Evolutionary conservation across 92 coral and sea anemone genomes (phyloP), one percentile per base, ranked within the genome.

Genomic region (Paramuricea clavata): DNA sequence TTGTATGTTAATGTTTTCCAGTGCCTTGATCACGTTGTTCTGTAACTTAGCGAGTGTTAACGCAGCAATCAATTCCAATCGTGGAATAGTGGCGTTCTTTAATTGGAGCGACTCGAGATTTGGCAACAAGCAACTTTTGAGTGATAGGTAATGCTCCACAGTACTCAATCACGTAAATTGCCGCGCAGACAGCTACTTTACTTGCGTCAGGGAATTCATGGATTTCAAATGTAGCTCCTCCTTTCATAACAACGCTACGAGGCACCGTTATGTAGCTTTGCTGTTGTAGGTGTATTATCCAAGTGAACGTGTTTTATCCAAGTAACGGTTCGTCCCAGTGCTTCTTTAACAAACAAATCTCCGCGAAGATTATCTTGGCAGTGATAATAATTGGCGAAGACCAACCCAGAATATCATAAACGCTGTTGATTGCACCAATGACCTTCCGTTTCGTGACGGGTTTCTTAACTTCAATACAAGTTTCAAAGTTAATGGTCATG

Each of bases 321-420:
- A 12, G 75, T 31, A 69, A 7, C 12, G 2, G 27, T n/a, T 69
- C 75, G 43, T 69, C 75, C 75, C 75, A 69, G 22, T 30, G 44
- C 11, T 8, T 8, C 47, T 30, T 31, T 34, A 31, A 31, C 6
- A 15, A 19, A 10, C 75, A 69, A 10, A 69, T 31, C 5, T 34
- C 22, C 3, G 4, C 43, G 16, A 86, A 90, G 13, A 92, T 56
- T 19, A 87, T 23, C 25, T 92, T 92, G 0, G 87, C 93, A 0
- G 56, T 77, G 28, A 92, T 85, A 16, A 83, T 42, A 22, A 90
- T 85, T 3, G 95, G 93, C 50, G 95, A 32, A 17, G 44, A 65
- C 69, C 71, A 86, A 10, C 93, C 95, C 1, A 90, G 93, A 10
- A 90, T 23, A 42, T 89, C 91, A 64, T 69, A 92, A n/a, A 92